Evolutionary conservation across 2,797 vertebrate genomes (phyloP).

Genomic region (Crenichthys baileyi): DNA sequence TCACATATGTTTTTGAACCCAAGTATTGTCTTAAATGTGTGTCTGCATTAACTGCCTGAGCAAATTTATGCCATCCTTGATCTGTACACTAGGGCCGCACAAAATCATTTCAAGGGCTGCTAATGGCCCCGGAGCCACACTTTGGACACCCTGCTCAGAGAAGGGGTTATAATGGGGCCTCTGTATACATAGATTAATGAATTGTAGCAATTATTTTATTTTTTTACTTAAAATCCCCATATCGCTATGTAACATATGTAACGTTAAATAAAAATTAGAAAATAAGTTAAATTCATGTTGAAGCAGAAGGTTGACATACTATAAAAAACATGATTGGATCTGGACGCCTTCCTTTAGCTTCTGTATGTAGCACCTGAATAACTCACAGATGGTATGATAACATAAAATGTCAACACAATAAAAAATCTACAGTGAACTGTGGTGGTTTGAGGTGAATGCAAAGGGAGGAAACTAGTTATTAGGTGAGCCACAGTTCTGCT

Average conservation of each 20-base stretch:
- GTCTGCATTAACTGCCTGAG: not conserved
- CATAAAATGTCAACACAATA: not conserved
- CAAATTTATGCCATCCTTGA: not conserved
- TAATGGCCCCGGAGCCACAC: not conserved
- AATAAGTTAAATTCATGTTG: not conserved
- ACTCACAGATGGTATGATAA: not conserved
- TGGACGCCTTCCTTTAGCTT: not conserved
- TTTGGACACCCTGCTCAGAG: not conserved
- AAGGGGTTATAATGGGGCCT: not conserved
- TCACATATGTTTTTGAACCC: not conserved
- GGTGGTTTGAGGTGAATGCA: slow-evolving; percentile 2
- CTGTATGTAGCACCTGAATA: not conserved
- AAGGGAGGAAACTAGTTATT: not conserved
- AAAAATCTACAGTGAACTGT: slow-evolving; percentile 3
- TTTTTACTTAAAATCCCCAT: no score
- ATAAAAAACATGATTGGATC: not conserved
- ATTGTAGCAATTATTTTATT: no score
- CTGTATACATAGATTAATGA: not conserved
- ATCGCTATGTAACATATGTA: no score
- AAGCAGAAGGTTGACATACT: not conserved
- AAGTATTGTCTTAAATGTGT: not conserved
- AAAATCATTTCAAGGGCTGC: not conserved
- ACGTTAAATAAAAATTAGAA: not conserved
- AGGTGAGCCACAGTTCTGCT: slow-evolving; percentile 11
- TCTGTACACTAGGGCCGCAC: not conserved